Evolutionary conservation across 2,113 vertebrate genomes (phyloP), one percentile per base, ranked within the genome.

Genomic region (Perca flavescens): DNA sequence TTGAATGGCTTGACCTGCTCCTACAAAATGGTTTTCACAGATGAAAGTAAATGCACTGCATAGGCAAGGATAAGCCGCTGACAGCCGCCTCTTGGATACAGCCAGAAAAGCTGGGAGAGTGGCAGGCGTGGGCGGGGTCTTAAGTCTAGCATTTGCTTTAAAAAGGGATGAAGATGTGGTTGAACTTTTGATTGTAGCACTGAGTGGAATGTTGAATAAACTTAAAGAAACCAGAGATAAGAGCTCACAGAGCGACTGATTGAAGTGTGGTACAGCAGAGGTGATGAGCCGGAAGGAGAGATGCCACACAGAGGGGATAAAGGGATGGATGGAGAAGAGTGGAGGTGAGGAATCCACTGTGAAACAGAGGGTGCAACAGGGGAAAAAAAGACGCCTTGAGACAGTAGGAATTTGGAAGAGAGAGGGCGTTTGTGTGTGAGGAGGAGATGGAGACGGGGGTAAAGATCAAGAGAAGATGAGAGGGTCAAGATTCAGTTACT

Each of bases 401-500:
- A 91, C 75, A 87, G 66, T 40, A 28, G 85, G 70, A 72, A 62
- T 57, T 72, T 28, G 54, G 72, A 75, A 77, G 80, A 72, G 60
- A 78, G 68, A 75, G 53, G 62, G 58, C 74, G 69, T 25, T 65
- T n/a, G 9, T 66, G 80, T 78, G 63, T 47, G 60, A 58, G 21
- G 68, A 61, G 66, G 46, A 70, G 71, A 68, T 43, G 7, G 0
- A 4, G 3, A 4, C 6, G 1, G 9, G 58, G 15, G 7, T 12
- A 43, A 16, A n/a, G 52, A 71, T 77, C 34, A 31, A 69, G 71
- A 78, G 80, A 78, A 70, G 88, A 91, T 74, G 75, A 53, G 43
- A 17, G 93, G 87, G 86, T 89, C 84, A 83, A 86, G 94, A 94
- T 93, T 99, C 97, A 99, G 97, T 99, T 99, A 96, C 97, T 99